Base-by-base conservation (phyloP, 1,140 invertebrate species). In the Holotrichia oblita region DNA sequence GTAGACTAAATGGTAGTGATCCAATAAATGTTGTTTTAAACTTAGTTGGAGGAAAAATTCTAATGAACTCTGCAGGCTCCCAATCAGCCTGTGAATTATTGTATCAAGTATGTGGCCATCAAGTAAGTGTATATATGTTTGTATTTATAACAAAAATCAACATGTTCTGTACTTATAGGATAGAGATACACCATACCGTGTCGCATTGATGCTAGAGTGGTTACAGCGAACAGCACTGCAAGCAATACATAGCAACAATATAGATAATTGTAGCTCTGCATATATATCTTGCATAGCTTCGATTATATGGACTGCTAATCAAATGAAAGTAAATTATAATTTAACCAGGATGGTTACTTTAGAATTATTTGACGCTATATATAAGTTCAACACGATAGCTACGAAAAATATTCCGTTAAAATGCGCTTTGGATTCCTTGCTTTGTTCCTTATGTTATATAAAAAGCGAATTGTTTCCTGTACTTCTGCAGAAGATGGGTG, bases 381-480 rank as follows among this genome's bases (percentile, higher is more conserved):
- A 93, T 84, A 89, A 91, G n/a, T 95, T 96, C 93, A 92, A 94
- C 7, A 88, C 91, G 17, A 87, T 89, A 4, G 88, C 95, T 61
- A 89, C 90, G 61, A 90, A 90, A 9, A 89, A 91, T 55, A 91
- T 91, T 27, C 90, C 93, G 0, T 87, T 97, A 55, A 97, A 97
- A 87, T 91, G 92, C 83, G 91, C 95, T 0, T 88, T 97, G 0
- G 94, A 92, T 88, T 89, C 92, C 82, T 90, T 96, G 6, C 86
- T 98, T 12, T 97, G 96, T 84, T 93, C 95, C 0, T 89, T 96
- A 80, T 97, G 95, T 85, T 94, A 93, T 85, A 94, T 96, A 40
- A 90, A 92, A 79, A 93, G 95, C 0, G 91, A 92, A 64, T 87
- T 95, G 22, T 97, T 96, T 81, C 91, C 90, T 24, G 88, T 92